A percentile compares a stretch with the other conserved stretches of the same genome.
These are phyloP conservation scores for Pharmacophagus antenor DNA, from an alignment of 2,888 invertebrate genomes.

Conservation along the genomic window DNA sequence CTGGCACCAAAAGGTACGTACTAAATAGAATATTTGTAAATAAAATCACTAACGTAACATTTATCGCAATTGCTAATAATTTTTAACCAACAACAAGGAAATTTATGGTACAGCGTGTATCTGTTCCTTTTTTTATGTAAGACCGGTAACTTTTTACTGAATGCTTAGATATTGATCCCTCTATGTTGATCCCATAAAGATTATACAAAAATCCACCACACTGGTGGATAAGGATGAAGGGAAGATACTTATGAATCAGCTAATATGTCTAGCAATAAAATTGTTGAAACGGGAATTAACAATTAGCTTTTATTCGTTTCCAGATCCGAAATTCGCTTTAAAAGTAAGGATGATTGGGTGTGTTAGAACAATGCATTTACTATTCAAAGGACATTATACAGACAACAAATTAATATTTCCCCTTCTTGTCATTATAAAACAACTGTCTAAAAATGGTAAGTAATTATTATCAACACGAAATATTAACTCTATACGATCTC, in stretches of 20 bases:
- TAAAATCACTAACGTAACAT: neutral
- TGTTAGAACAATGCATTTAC: constrained; percentile 82
- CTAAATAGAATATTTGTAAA: neutral
- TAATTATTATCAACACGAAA: constrained; percentile 21
- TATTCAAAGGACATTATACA: constrained; percentile 81
- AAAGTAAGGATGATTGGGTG: constrained; percentile 83
- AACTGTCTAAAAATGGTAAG: constrained; percentile 82
- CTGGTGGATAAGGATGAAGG: too few species aligned
- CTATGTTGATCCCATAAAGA: too few species aligned
- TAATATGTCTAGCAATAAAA: neutral
- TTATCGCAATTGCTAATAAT: neutral
- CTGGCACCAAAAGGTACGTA: constrained; percentile 77
- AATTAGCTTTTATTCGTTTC: constrained; percentile 38
- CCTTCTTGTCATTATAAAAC: constrained; percentile 81
- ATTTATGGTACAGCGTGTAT: too few species aligned
- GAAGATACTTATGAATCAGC: too few species aligned
- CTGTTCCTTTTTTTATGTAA: too few species aligned
- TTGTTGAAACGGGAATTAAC: neutral
- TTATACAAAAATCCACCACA: too few species aligned
- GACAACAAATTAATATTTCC: constrained; percentile 81
- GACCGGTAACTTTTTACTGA: neutral
- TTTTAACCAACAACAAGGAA: too few species aligned
- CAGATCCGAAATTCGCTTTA: constrained; percentile 83
- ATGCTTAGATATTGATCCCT: neutral
- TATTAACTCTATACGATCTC: too few species aligned